Percentiles rank a stretch among this genome's conserved stretches.
Conservation (phyloP, 2,888 invertebrate genomes). For the Lycaena phlaeas region DNA sequence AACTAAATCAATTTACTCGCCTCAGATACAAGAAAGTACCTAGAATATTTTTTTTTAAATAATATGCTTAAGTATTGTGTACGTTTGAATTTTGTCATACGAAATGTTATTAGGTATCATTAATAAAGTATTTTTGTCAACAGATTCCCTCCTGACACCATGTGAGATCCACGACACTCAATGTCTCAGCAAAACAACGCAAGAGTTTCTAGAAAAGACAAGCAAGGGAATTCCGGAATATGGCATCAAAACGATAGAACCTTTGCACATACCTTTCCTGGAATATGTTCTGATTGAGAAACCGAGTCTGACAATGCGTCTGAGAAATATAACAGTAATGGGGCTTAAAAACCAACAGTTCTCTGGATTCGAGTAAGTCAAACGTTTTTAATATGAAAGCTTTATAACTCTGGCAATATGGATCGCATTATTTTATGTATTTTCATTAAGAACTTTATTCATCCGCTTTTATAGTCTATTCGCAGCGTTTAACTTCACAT, state of each 20-base stretch:
- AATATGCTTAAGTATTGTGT: no score
- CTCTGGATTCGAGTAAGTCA: conserved; percentile 43
- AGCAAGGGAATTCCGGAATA: conserved; percentile 34
- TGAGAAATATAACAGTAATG: conserved; percentile 38
- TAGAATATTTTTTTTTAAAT: no score
- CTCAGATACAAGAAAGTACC: no score
- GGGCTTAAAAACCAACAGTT: conserved; percentile 44
- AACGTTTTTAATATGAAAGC: neutral
- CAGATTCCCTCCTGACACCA: conserved; percentile 28
- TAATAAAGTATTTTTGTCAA: conserved; percentile 7
- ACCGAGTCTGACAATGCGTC: conserved; percentile 29
- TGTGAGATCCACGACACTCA: conserved; percentile 41
- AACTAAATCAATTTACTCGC: no score
- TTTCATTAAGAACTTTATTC: no score
- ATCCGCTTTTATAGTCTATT: no score
- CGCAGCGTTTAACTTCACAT: no score
- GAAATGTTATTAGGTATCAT: no score
- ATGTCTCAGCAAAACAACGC: conserved; percentile 43
- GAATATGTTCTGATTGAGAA: conserved; percentile 27
- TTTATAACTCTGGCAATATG: no score
- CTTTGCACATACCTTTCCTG: conserved; percentile 32
- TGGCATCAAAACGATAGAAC: conserved; percentile 41
- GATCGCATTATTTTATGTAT: no score
- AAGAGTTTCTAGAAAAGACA: conserved; percentile 41
- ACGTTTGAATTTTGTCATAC: no score